These are phyloP conservation scores for Cygnus buccinator DNA, from an alignment of 2,113 vertebrate species.

Conservation along the genomic window DNA sequence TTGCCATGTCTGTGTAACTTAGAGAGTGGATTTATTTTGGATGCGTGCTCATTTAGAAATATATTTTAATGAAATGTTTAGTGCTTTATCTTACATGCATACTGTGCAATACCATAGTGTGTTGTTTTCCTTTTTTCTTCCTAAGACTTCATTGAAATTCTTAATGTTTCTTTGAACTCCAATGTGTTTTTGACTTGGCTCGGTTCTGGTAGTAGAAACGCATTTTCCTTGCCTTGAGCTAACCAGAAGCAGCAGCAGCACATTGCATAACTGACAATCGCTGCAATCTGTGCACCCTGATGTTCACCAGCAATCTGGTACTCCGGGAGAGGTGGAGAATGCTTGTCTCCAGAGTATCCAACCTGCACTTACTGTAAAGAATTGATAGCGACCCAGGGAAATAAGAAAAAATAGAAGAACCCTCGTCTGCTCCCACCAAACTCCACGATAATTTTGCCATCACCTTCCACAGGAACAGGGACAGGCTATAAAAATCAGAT, in stretches of 20 bases:
- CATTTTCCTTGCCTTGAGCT: constrained; percentile 50
- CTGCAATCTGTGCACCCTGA: background rate
- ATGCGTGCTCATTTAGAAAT: constrained; percentile 55
- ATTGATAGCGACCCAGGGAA: constrained; percentile 13
- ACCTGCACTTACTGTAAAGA: constrained; percentile 52
- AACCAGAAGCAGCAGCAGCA: constrained; percentile 33
- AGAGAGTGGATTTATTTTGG: constrained; percentile 27
- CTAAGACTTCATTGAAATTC: background rate
- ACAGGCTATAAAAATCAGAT: background rate
- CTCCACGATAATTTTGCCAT: background rate
- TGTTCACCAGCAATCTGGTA: background rate
- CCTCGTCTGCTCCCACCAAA: background rate
- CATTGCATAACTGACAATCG: background rate
- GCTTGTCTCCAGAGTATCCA: background rate
- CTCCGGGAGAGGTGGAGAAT: background rate
- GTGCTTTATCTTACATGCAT: constrained; percentile 53
- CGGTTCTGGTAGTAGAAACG: background rate
- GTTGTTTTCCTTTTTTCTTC: background rate
- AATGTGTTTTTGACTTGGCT: background rate
- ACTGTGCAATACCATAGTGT: constrained; percentile 68
- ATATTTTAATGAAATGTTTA: constrained; percentile 57
- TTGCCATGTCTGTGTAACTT: constrained; percentile 6
- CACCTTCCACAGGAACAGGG: background rate
- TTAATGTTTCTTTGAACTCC: constrained; percentile 8
- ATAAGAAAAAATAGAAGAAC: background rate